Percentiles rank a stretch among this genome's conserved stretches.
Conservation (phyloP, 2,888 invertebrate genomes). For the Nomada goodeniana region DNA sequence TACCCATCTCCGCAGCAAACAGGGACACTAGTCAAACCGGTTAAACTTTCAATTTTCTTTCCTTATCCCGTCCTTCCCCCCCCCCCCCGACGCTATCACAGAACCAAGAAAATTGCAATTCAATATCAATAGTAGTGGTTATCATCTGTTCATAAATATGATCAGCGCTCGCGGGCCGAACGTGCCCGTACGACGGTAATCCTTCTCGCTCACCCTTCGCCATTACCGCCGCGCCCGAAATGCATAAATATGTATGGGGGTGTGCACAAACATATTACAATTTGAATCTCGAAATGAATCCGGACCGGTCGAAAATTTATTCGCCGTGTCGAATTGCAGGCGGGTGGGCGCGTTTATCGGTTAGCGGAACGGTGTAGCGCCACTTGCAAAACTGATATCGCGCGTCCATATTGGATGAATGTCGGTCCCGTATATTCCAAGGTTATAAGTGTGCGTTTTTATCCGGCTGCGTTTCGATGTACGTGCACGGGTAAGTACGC, state of each 20-base stretch:
- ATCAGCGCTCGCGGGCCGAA: neutral
- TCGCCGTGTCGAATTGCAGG: conserved; percentile 56
- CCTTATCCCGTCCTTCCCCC: neutral
- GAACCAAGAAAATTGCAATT: neutral
- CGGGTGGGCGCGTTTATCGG: conserved; percentile 63
- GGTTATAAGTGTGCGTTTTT: conserved; percentile 61
- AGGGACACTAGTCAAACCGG: neutral
- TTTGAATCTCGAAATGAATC: conserved; percentile 71
- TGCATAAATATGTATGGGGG: conserved; percentile 59
- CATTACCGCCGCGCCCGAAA: conserved; percentile 28
- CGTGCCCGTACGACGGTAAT: neutral
- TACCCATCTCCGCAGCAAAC: neutral
- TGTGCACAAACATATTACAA: conserved; percentile 67
- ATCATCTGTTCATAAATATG: neutral
- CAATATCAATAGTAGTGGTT: conserved; percentile 30
- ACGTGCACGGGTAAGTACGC: conserved; percentile 13
- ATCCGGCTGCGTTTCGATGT: conserved; percentile 30
- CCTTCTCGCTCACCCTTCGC: neutral
- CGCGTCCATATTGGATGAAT: conserved; percentile 57
- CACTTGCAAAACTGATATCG: conserved; percentile 68
- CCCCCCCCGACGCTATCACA: neutral
- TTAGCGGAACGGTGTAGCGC: conserved; percentile 24
- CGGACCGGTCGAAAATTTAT: conserved; percentile 65
- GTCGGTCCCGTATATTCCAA: conserved; percentile 49
- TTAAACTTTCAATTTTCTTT: conserved; percentile 30